Percentiles rank a stretch among this genome's conserved stretches.
Evolutionary conservation across 2,888 invertebrate genomes (phyloP).

Genomic region (Doris montereyensis): DNA sequence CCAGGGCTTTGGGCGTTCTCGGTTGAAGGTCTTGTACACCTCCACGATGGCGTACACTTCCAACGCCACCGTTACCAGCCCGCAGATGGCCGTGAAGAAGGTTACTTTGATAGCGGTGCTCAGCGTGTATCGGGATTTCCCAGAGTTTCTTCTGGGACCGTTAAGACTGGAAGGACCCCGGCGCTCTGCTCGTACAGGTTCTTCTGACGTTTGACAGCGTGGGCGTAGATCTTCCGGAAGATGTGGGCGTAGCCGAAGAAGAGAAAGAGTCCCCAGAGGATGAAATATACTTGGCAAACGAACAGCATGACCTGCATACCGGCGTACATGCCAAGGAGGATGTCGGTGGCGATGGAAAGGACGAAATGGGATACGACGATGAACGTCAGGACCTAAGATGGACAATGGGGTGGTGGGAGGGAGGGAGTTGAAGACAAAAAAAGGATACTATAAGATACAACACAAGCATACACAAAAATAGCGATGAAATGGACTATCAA

Average conservation of each 20-base stretch:
- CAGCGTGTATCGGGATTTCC: constrained; percentile 74
- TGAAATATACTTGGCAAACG: constrained; percentile 84
- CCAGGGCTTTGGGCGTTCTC: constrained; percentile 78
- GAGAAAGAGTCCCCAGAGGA: constrained; percentile 86
- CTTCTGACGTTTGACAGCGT: constrained; percentile 67
- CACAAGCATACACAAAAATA: no score
- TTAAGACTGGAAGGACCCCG: neutral
- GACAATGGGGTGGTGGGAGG: neutral
- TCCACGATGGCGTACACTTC: constrained; percentile 87
- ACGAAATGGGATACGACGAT: constrained; percentile 86
- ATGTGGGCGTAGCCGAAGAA: constrained; percentile 84
- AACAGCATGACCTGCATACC: constrained; percentile 63
- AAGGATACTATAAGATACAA: neutral
- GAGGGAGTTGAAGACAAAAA: neutral
- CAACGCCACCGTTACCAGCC: constrained; percentile 85
- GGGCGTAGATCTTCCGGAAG: constrained; percentile 64
- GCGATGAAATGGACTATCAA: no score
- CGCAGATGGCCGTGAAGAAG: constrained; percentile 87
- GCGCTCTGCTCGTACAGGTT: constrained; percentile 47
- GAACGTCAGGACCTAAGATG: constrained; percentile 79
- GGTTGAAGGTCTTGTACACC: constrained; percentile 74
- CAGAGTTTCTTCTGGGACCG: neutral
- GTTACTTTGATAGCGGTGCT: constrained; percentile 92
- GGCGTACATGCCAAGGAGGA: constrained; percentile 72
- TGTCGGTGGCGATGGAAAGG: constrained; percentile 87